Conservation (phyloP, 1,140 invertebrate species). For the Telenomus remus region DNA sequence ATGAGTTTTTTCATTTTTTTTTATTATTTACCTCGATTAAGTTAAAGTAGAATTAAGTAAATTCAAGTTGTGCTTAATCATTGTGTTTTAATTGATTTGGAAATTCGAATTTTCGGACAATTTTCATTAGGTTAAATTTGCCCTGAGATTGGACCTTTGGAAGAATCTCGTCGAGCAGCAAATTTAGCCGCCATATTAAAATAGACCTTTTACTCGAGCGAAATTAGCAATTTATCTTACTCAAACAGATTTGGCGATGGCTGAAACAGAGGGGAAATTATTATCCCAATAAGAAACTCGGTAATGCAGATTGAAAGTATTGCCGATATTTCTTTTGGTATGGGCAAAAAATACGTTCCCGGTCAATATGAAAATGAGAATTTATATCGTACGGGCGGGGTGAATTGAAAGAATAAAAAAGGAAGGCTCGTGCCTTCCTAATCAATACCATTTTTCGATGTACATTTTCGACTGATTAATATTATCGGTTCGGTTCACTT, state of each 20-base stretch:
- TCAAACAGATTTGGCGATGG: constrained; percentile 53
- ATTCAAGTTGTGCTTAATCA: no score
- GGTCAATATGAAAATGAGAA: constrained; percentile 55
- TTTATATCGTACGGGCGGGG: constrained; percentile 39
- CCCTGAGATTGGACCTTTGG: no score
- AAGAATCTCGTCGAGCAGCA: constrained; percentile 51
- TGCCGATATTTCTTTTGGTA: constrained; percentile 52
- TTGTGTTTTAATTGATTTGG: no score
- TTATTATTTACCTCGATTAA: not conserved
- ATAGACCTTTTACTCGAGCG: constrained; percentile 46
- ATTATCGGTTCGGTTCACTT: not conserved
- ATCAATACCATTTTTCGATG: constrained; percentile 14
- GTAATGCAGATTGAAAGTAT: constrained; percentile 55
- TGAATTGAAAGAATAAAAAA: constrained; percentile 38
- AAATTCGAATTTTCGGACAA: no score
- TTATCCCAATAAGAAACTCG: constrained; percentile 54
- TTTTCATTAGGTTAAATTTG: no score
- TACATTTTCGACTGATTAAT: constrained; percentile 1
- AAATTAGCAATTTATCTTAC: constrained; percentile 59
- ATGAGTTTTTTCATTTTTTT: not conserved
- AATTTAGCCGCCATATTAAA: constrained; percentile 55
- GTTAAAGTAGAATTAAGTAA: not conserved
- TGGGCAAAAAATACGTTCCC: constrained; percentile 28
- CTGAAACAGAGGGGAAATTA: constrained; percentile 55
- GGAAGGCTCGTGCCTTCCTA: not conserved